Percentiles rank a stretch among this genome's conserved stretches.
Conservation (phyloP, 2,888 invertebrate genomes). For the Epirrhoe tristata region DNA sequence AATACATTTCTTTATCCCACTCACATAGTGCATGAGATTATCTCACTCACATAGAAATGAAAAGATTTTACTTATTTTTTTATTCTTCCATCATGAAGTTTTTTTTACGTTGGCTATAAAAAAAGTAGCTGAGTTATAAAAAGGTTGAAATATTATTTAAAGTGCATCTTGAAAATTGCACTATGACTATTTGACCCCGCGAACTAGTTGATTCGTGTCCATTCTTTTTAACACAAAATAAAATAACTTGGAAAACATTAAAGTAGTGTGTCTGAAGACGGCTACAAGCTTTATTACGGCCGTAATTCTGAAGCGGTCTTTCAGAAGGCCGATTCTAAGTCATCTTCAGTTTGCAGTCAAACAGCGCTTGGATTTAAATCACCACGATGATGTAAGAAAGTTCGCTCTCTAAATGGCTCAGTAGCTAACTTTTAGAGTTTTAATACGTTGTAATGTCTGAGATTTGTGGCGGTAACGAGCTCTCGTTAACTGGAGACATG, state of each 20-base stretch:
- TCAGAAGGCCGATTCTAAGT: neutral
- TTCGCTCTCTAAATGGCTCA: constrained; percentile 79
- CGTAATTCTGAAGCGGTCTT: neutral
- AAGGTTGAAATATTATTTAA: too few relatives aligned
- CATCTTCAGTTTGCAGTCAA: constrained; percentile 45
- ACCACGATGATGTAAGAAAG: constrained; percentile 76
- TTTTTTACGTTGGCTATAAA: too few relatives aligned
- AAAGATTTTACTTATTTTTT: too few relatives aligned
- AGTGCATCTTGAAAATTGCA: too few relatives aligned
- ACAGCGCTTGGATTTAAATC: constrained; percentile 77
- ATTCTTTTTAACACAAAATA: too few relatives aligned
- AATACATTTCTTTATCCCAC: neutral
- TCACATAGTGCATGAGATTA: too few relatives aligned
- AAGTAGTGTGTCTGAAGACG: neutral
- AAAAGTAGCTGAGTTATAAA: too few relatives aligned
- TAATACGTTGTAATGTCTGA: constrained; percentile 82
- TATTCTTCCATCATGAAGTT: too few relatives aligned
- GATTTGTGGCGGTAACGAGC: constrained; percentile 82
- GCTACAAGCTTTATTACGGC: neutral
- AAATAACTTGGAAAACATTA: too few relatives aligned
- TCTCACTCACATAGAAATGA: too few relatives aligned
- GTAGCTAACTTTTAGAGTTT: constrained; percentile 81
- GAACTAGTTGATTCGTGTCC: too few relatives aligned
- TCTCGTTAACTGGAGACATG: constrained; percentile 76
- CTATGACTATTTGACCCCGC: too few relatives aligned